Percentiles rank a stretch among this genome's conserved stretches.
phyloP scores from a whole-genome alignment of 2,113 vertebrate genomes.

The Motacilla alba region DNA sequence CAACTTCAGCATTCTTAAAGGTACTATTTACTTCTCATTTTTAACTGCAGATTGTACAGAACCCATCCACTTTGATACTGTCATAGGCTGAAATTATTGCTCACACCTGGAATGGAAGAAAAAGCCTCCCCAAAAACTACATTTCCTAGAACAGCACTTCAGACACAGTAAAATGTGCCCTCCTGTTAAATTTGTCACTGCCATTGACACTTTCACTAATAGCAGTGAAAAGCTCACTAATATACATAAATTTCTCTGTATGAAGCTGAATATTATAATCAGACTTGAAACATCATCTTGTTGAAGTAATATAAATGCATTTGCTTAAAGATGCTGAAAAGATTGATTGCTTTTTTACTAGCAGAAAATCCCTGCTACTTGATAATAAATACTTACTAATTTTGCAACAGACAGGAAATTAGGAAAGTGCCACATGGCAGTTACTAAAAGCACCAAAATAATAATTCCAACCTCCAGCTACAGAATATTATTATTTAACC shows the following conservation, averaged over 20 bases:
- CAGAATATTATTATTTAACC: neutral
- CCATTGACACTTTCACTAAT: neutral
- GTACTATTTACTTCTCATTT: neutral
- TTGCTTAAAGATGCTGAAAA: neutral
- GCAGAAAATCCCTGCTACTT: neutral
- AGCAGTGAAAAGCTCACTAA: neutral
- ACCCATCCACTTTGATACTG: neutral
- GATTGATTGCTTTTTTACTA: neutral
- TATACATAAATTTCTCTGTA: neutral
- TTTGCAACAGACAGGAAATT: neutral
- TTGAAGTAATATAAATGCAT: neutral
- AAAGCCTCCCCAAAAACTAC: neutral
- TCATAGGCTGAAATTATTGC: neutral
- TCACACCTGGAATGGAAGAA: neutral
- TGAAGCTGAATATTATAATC: neutral
- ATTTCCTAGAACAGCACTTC: neutral
- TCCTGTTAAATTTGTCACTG: neutral
- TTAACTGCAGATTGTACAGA: neutral
- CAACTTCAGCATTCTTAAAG: neutral
- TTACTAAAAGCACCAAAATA: slow-evolving; percentile 23
- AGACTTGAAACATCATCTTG: neutral
- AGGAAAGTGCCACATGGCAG: neutral
- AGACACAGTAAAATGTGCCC: neutral
- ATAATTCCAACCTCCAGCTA: neutral
- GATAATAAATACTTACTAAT: slow-evolving; percentile 11